These are phyloP conservation scores for Cydia splendana DNA, from an alignment of 1,140 invertebrate species.

Conservation along the genomic window DNA sequence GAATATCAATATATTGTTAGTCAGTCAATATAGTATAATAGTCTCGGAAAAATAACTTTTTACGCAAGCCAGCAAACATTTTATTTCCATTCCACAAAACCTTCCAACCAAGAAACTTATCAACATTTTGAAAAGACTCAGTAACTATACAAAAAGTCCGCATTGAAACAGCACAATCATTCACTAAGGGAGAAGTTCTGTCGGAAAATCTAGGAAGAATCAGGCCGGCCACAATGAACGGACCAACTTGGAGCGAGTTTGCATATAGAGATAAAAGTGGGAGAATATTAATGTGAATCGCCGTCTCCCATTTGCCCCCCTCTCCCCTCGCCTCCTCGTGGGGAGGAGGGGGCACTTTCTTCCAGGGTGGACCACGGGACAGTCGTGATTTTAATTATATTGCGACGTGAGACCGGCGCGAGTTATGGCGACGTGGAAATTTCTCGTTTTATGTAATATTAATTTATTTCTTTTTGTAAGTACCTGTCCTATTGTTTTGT, in stretches of 20 bases:
- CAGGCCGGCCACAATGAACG: slow-evolving; percentile 74
- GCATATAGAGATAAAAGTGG: slow-evolving; percentile 80
- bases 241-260: slow-evolving; percentile 76
- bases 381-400: slow-evolving; percentile 78
- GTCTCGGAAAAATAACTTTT: slow-evolving; percentile 1
- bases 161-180: slow-evolving; percentile 78
- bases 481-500: neutral
- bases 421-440: slow-evolving; percentile 60
- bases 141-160: slow-evolving; percentile 31
- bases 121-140: slow-evolving; percentile 30
- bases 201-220: slow-evolving; percentile 56
- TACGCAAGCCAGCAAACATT: slow-evolving; percentile 5
- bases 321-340: slow-evolving; percentile 38
- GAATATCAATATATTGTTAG: neutral
- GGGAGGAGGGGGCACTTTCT: slow-evolving; percentile 57
- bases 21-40: neutral
- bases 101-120: slow-evolving; percentile 25
- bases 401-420: slow-evolving; percentile 68
- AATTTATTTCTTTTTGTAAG: slow-evolving; percentile 7
- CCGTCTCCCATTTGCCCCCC: slow-evolving; percentile 43
- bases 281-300: slow-evolving; percentile 78
- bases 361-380: slow-evolving; percentile 71
- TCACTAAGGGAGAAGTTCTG: slow-evolving; percentile 62
- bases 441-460: slow-evolving; percentile 31
- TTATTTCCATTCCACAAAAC: slow-evolving; percentile 20